Evolutionary conservation across 1,140 invertebrate species (phyloP).

Genomic region (Akabosia matsudoensis): DNA sequence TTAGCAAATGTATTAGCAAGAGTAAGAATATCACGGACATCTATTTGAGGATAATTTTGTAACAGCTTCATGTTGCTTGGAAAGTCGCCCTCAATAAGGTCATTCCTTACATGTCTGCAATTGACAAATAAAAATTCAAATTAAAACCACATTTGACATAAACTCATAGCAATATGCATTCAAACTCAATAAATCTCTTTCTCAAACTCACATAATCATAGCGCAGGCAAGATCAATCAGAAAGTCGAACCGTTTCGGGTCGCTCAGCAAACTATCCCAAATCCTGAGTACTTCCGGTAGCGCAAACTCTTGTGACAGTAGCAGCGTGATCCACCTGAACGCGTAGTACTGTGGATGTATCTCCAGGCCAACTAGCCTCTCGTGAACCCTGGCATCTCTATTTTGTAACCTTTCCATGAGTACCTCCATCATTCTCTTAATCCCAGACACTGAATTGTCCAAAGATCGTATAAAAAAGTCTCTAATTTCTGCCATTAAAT

Average conservation of each 20-base stretch:
- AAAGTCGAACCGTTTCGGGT: conserved; percentile 82
- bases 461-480: conserved; percentile 96
- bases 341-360: conserved; percentile 93
- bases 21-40: conserved; percentile 43
- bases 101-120: conserved; percentile 72
- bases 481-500: conserved; percentile 92
- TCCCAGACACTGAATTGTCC: conserved; percentile 86
- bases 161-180: conserved; percentile 35
- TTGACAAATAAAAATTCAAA: conserved; percentile 47
- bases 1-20: conserved; percentile 26
- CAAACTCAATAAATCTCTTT: too few relatives aligned
- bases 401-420: conserved; percentile 70
- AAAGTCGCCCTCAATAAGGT: conserved; percentile 81
- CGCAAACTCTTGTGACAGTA: conserved; percentile 95
- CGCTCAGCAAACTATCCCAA: conserved; percentile 93
- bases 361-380: conserved; percentile 73
- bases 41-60: conserved; percentile 55
- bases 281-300: conserved; percentile 91
- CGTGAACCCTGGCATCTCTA: conserved; percentile 74
- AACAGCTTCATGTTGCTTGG: conserved; percentile 88
- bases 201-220: conserved; percentile 95
- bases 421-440: conserved; percentile 77
- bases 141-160: conserved; percentile 26
- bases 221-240: conserved; percentile 89
- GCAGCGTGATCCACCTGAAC: conserved; percentile 94